Base-by-base conservation (phyloP, 2,797 vertebrate species). In the Syncerus caffer region DNA sequence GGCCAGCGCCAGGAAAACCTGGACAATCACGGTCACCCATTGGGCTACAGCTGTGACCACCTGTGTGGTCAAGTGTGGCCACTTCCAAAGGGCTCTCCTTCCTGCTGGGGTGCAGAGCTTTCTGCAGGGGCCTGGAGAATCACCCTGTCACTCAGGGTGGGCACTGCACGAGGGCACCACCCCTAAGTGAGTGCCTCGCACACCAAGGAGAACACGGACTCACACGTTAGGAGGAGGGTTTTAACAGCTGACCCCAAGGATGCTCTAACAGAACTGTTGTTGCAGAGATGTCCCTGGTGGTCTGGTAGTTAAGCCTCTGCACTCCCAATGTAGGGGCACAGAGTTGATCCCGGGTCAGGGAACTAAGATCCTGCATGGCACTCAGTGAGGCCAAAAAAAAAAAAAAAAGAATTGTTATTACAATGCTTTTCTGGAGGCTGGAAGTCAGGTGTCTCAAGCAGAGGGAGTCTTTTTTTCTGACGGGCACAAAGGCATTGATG, bases 1-100 rank as follows among this genome's bases (percentile, higher is more conserved):
- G 42, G 27, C 27, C 4, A 34, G 64, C 38, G 80, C 90, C 23
- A 47, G 92, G 57, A 55, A 92, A 85, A 19, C 84, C 91, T 97
- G 74, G 83, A 67, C 45, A 87, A 62, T 29, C 3, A 0, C 7
- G 15, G 31, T 85, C 50, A 21, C 23, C 79, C 34, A 53, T 23
- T 14, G 6, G 23, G 57, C 34, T 53, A 57, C 15, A 83, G 55
- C 31, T 19, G 12, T 76, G 50, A 58, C 42, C 50, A 8, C 3
- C 7, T 6, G 12, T n/a, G 53, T 38, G 42, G 62, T 57, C 55
- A 21, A 6, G 7, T 11, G 16, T 34, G 67, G 50, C 42, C 87
- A 58, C 34, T 84, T 86, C 42, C 80, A 89, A 42, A 42, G 1
- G 2, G 34, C 5, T 34, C 58, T 85, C 74, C 89, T 71, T 21